Percentiles rank a stretch among this genome's conserved stretches.
Evolutionary conservation across 2,113 vertebrate species (phyloP).

Genomic region (Rhea americana): DNA sequence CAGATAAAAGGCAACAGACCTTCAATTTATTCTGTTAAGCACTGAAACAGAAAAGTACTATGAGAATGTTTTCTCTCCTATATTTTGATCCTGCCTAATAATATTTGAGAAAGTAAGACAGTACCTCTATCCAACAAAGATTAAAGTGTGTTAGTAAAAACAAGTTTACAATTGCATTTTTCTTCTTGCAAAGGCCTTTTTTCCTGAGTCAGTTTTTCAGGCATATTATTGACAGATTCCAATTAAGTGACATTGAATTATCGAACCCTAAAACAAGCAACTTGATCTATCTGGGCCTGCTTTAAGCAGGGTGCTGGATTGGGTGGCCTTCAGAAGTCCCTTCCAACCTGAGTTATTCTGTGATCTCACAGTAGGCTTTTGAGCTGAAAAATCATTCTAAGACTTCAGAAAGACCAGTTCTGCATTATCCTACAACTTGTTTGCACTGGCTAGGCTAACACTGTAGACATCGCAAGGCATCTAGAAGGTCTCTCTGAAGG

Average conservation of each 20-base stretch:
- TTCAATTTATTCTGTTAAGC: background rate
- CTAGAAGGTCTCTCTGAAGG: background rate
- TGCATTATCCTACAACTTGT: background rate
- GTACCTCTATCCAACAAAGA: background rate
- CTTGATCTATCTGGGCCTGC: background rate
- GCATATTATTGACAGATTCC: background rate
- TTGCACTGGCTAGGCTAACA: background rate
- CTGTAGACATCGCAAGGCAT: background rate
- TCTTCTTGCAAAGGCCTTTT: background rate
- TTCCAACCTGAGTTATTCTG: background rate
- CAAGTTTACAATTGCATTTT: background rate
- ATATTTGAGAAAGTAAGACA: background rate
- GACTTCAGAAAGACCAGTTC: background rate
- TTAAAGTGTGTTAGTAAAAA: background rate
- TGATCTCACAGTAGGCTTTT: background rate
- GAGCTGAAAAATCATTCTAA: accelerated
- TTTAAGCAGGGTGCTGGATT: background rate
- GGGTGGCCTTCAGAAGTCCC: background rate
- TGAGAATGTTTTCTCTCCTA: background rate
- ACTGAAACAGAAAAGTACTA: background rate
- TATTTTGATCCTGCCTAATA: background rate
- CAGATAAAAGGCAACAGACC: background rate
- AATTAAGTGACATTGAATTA: background rate
- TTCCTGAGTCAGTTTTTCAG: background rate
- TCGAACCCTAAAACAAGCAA: background rate